These are phyloP conservation scores for Guaruba guarouba DNA, from an alignment of 2,113 vertebrate genomes.

Conservation along the genomic window DNA sequence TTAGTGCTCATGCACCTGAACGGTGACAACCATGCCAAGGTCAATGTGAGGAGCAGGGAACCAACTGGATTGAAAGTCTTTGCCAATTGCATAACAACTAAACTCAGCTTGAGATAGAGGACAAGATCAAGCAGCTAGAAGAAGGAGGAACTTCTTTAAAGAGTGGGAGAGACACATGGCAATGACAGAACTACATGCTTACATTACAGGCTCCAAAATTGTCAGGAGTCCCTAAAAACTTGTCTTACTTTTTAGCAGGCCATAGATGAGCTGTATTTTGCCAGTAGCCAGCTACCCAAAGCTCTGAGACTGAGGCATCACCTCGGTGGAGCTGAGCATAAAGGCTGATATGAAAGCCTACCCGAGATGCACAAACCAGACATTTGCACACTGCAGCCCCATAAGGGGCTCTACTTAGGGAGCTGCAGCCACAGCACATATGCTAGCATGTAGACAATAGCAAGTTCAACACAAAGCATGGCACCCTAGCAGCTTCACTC, in stretches of 20 bases:
- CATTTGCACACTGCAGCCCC: accelerated
- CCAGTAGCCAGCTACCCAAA: not conserved
- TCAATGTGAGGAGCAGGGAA: not conserved
- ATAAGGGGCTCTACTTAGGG: not conserved
- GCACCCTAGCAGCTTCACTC: not conserved
- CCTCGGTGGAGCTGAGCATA: not conserved
- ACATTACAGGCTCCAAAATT: not conserved
- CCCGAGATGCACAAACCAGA: not conserved
- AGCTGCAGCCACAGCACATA: not conserved
- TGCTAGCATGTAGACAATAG: not conserved
- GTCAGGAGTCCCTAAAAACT: not conserved
- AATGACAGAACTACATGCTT: not conserved
- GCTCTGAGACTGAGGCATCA: not conserved
- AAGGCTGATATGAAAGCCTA: not conserved
- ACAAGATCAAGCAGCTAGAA: not conserved
- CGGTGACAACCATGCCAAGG: not conserved
- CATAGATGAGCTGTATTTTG: not conserved
- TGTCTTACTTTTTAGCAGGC: not conserved
- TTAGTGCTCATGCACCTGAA: not conserved
- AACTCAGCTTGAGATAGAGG: not conserved
- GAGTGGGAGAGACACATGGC: not conserved
- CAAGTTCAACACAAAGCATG: not conserved
- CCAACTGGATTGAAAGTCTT: not conserved
- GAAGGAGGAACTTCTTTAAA: not conserved
- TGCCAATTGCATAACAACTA: not conserved